Percentiles rank a stretch among this genome's conserved stretches.
phyloP scores from a whole-genome alignment of 30 jellyfish, hydroid and myxozoan genomes.

The Catostylus mosaicus region DNA sequence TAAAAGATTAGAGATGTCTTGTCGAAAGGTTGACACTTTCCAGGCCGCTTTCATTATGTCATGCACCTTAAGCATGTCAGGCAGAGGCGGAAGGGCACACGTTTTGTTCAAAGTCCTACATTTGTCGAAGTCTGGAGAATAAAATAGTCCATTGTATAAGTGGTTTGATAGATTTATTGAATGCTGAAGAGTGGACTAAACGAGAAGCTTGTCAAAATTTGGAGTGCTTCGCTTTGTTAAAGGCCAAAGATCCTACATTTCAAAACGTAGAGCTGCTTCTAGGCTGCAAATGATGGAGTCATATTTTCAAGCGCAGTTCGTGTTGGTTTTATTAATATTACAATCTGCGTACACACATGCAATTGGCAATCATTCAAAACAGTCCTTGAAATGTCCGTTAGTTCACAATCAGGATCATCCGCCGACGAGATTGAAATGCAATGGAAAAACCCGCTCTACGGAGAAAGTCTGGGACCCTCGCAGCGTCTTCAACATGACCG shows the following conservation, averaged over 20 bases:
- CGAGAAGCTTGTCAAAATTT: too few relatives aligned
- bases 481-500: constrained; percentile 63
- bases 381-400: constrained; percentile 32
- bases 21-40: constrained; percentile 4
- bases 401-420: constrained; percentile 46
- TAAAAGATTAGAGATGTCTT: not conserved
- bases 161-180: too few relatives aligned
- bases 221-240: too few relatives aligned
- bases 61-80: not conserved
- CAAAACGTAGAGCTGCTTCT: too few relatives aligned
- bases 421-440: constrained; percentile 23
- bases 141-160: too few relatives aligned
- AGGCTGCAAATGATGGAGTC: not conserved
- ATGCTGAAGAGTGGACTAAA: too few relatives aligned
- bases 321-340: not conserved
- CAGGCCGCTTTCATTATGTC: not conserved
- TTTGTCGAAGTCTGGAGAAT: too few relatives aligned
- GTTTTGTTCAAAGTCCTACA: too few relatives aligned
- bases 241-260: too few relatives aligned
- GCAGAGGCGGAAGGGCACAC: constrained; percentile 6
- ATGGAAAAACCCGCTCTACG: constrained; percentile 47
- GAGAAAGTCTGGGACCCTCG: constrained; percentile 62
- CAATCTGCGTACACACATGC: not conserved
- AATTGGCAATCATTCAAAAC: not conserved
- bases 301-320: not conserved